phyloP scores from a whole-genome alignment of 1,140 invertebrate species.

The Rhizoglyphus robini region DNA sequence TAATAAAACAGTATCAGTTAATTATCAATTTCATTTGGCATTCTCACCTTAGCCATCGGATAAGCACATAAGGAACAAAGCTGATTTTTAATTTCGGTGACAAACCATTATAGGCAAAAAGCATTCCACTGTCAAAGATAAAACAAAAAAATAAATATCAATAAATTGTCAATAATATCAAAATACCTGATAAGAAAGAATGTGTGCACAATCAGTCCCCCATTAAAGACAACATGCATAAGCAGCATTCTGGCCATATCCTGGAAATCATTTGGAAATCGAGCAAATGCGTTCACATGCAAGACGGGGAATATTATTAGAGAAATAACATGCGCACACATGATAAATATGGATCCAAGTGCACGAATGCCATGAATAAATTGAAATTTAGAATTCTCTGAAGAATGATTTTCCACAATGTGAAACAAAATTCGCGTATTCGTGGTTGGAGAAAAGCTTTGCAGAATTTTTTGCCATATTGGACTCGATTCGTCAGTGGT shows the following conservation, averaged over 20 bases:
- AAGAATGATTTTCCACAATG: background rate
- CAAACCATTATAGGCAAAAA: background rate
- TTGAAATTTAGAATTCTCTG: background rate
- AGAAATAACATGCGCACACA: background rate
- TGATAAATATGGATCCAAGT: background rate
- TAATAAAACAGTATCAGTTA: no score
- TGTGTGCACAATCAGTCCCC: background rate
- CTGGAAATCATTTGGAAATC: background rate
- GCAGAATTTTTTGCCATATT: background rate
- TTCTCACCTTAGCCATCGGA: constrained; percentile 7
- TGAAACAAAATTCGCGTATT: background rate
- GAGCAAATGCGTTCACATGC: background rate
- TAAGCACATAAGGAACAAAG: background rate
- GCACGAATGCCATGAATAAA: background rate
- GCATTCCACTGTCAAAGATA: background rate
- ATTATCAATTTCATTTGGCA: no score
- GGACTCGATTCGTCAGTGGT: background rate
- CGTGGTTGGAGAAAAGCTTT: background rate
- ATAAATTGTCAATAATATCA: background rate
- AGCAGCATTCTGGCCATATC: no score
- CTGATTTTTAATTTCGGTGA: background rate
- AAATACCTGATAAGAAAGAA: background rate
- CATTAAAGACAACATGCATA: background rate
- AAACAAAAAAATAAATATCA: background rate
- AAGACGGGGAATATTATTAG: background rate